Conservation (phyloP, 2,797 vertebrate genomes). For the Lacerta viridis region DNA sequence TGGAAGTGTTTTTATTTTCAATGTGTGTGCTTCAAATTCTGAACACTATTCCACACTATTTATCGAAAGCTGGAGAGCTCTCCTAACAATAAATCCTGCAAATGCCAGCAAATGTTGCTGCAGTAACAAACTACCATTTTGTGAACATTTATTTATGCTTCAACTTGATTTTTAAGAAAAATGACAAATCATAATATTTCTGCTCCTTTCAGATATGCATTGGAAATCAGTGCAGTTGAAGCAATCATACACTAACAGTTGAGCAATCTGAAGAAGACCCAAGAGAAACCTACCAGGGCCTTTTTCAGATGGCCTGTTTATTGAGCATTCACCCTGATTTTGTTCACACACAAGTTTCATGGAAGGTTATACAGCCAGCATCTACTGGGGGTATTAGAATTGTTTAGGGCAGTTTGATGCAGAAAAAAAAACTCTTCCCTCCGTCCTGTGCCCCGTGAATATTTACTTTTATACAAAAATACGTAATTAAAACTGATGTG, state of each 20-base stretch:
- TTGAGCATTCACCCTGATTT: too few species aligned
- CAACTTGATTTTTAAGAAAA: not conserved
- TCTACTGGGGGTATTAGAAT: too few species aligned
- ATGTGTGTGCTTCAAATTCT: not conserved
- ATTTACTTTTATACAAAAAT: too few species aligned
- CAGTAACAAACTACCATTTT: not conserved
- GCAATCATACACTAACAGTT: not conserved
- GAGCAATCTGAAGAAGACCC: not conserved
- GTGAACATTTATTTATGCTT: not conserved
- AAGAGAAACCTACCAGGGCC: not conserved
- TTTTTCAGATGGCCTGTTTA: too few species aligned
- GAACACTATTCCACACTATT: not conserved
- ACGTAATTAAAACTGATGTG: too few species aligned
- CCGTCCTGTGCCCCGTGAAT: too few species aligned
- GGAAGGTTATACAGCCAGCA: too few species aligned
- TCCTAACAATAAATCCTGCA: not conserved
- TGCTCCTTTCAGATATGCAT: not conserved
- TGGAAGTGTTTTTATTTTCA: not conserved
- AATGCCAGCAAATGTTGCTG: not conserved
- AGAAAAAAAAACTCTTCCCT: too few species aligned
- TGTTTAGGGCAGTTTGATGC: too few species aligned
- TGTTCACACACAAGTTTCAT: too few species aligned
- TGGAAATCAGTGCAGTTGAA: not conserved
- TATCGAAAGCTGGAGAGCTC: not conserved
- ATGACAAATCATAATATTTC: not conserved